These are phyloP conservation scores for Andrena cerasifolii DNA, from an alignment of 1,140 invertebrate genomes.

Conservation along the genomic window DNA sequence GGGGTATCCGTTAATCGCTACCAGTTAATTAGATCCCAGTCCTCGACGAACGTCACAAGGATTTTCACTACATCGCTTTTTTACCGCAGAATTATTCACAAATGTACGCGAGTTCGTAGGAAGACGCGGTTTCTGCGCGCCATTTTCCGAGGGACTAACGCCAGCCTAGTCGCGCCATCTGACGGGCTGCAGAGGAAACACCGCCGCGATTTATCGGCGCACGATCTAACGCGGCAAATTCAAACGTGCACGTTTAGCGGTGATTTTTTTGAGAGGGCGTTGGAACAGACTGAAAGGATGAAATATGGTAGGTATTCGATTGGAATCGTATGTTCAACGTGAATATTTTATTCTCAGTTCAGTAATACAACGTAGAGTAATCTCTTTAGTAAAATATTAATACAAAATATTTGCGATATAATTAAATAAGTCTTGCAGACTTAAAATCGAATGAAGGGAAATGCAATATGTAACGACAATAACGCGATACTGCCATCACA, in stretches of 20 bases:
- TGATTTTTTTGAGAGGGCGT: too few relatives aligned
- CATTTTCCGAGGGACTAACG: not conserved
- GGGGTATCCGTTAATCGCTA: not conserved
- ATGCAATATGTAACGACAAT: not conserved
- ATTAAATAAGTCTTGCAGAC: not conserved
- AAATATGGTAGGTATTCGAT: not conserved
- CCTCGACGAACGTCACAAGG: too few relatives aligned
- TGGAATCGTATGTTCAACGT: not conserved
- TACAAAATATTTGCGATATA: not conserved
- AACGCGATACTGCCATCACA: not conserved
- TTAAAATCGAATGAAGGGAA: not conserved
- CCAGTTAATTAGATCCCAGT: accelerated
- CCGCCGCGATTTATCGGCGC: slow-evolving; percentile 9
- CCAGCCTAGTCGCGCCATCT: slow-evolving; percentile 16
- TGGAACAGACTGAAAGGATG: not conserved
- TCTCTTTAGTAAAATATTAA: not conserved
- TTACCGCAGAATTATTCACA: not conserved
- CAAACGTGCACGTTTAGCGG: not conserved
- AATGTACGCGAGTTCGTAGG: not conserved
- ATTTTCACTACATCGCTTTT: not conserved
- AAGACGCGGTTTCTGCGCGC: not conserved
- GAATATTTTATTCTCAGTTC: slow-evolving; percentile 22
- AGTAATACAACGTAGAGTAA: slow-evolving; percentile 13
- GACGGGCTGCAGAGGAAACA: not conserved
- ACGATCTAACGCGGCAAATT: not conserved